phyloP scores from a whole-genome alignment of 2,113 vertebrate genomes.

The Microcebus griseorufus region DNA sequence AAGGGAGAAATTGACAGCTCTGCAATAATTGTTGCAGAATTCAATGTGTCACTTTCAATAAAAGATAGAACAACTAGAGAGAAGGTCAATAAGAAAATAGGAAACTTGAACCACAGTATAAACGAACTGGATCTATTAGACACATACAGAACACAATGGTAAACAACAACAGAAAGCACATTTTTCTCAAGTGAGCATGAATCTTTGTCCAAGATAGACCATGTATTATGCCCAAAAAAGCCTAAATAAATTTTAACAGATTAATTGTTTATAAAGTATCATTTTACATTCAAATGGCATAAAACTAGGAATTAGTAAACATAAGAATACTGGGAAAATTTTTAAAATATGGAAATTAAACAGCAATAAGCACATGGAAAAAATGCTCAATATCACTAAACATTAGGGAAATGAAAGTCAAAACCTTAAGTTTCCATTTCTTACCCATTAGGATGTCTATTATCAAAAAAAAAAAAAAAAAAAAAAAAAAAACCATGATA shows the following conservation, averaged over 20 bases:
- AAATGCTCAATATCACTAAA: no score
- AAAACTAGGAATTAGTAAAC: background rate
- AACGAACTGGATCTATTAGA: background rate
- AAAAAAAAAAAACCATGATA: no score
- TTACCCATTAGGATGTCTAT: no score
- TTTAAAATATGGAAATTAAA: background rate
- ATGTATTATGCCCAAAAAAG: background rate
- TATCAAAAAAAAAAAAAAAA: no score
- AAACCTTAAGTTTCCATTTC: no score
- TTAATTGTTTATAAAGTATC: background rate
- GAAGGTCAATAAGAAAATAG: background rate
- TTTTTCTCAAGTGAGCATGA: background rate
- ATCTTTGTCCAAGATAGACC: background rate
- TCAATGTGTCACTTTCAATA: background rate
- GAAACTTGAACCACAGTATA: background rate
- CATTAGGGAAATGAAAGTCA: no score
- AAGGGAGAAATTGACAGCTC: background rate
- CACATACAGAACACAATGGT: background rate
- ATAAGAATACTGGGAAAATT: background rate
- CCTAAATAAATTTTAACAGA: background rate
- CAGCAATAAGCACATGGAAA: background rate
- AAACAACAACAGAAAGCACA: background rate
- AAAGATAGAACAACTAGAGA: background rate
- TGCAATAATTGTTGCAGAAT: background rate
- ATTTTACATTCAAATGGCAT: background rate